Conservation (phyloP, 2,888 invertebrate genomes). For the Sipha maydis region DNA sequence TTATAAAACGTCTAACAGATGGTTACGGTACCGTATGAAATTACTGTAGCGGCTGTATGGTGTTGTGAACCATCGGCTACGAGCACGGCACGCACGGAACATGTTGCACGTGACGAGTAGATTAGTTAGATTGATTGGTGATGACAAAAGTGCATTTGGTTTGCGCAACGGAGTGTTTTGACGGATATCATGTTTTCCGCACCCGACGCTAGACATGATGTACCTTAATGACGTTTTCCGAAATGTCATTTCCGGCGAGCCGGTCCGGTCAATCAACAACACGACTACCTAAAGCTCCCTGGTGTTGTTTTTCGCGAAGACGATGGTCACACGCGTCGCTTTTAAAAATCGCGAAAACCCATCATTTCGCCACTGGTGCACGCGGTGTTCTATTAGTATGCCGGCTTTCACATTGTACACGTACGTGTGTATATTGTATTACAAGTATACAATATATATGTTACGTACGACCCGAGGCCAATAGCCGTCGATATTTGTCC, state of each 20-base stretch:
- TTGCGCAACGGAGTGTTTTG: not conserved
- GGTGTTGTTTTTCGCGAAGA: not conserved
- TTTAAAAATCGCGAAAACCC: conserved; percentile 9
- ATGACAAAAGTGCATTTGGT: not conserved
- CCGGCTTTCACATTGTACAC: too few species aligned
- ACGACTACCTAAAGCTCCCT: too few species aligned
- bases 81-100: not conserved
- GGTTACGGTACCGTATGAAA: too few species aligned
- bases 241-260: not conserved
- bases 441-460: not conserved
- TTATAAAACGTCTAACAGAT: too few species aligned
- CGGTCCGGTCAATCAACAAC: not conserved
- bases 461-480: not conserved
- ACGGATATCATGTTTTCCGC: not conserved
- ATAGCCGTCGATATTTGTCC: not conserved
- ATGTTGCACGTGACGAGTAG: not conserved
- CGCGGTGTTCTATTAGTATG: not conserved
- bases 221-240: not conserved
- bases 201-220: not conserved
- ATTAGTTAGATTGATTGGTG: not conserved
- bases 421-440: too few species aligned
- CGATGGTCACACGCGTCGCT: not conserved
- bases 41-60: too few species aligned
- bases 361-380: not conserved
- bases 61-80: too few species aligned